Evolutionary conservation across 2,888 invertebrate genomes (phyloP).

Genomic region (Glaucopsyche alexis): DNA sequence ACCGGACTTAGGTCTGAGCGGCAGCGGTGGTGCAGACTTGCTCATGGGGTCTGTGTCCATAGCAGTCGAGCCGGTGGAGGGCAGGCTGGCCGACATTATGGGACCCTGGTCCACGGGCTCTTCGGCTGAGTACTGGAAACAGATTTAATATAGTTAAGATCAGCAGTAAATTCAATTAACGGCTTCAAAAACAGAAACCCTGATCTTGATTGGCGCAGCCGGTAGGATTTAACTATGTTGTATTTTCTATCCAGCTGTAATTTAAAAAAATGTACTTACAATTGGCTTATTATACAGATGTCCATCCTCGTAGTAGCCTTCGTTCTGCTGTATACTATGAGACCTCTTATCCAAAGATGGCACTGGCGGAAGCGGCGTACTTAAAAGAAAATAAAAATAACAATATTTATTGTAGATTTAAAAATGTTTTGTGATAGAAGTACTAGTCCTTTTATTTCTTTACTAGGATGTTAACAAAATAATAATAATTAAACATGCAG

Average conservation of each 20-base stretch:
- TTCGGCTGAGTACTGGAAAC: slow-evolving; percentile 60
- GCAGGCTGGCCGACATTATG: slow-evolving; percentile 65
- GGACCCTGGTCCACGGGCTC: slow-evolving; percentile 55
- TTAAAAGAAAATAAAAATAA: slow-evolving; percentile 49
- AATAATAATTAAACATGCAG: no score
- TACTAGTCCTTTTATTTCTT: no score
- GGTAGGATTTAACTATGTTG: no score
- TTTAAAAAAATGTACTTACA: slow-evolving; percentile 56
- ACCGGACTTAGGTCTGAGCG: slow-evolving; percentile 63
- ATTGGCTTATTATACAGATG: slow-evolving; percentile 88
- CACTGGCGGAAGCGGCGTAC: slow-evolving; percentile 90
- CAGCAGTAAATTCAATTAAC: no score
- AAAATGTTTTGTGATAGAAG: no score
- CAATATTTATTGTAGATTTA: no score
- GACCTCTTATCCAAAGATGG: slow-evolving; percentile 84
- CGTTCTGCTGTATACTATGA: slow-evolving; percentile 75
- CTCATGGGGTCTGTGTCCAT: slow-evolving; percentile 48
- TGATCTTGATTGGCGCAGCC: background rate
- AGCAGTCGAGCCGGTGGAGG: slow-evolving; percentile 47
- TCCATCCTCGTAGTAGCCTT: slow-evolving; percentile 79
- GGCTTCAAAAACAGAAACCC: background rate
- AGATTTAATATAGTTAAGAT: background rate
- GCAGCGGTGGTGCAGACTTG: slow-evolving; percentile 67
- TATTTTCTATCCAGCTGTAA: no score
- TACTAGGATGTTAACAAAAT: no score